These are phyloP conservation scores for Drosophila prosaltans DNA, from an alignment of 1,140 invertebrate genomes.

Conservation along the genomic window DNA sequence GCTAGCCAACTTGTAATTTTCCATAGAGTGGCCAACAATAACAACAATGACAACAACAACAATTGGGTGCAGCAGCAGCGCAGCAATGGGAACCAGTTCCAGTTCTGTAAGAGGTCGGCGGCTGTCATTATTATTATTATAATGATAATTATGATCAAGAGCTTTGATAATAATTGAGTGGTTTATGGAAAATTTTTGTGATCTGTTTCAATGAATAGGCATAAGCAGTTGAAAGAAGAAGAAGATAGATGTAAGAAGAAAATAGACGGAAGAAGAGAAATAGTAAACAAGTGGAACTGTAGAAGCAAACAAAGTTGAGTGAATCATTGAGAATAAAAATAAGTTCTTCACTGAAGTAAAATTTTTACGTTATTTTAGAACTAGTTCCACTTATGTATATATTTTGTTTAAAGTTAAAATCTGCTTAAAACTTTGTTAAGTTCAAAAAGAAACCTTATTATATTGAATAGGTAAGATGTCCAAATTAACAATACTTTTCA, in stretches of 20 bases:
- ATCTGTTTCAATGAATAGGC: not conserved
- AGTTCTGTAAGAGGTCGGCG: constrained; percentile 68
- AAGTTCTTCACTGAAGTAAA: too few relatives aligned
- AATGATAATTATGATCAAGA: constrained; percentile 21
- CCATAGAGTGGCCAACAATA: constrained; percentile 32
- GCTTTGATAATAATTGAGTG: constrained; percentile 6
- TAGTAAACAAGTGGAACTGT: too few relatives aligned
- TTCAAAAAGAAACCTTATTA: too few relatives aligned
- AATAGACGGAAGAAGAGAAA: too few relatives aligned
- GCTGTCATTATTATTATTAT: constrained; percentile 30
- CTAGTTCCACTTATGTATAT: too few relatives aligned
- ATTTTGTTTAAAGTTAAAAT: too few relatives aligned
- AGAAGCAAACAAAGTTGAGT: too few relatives aligned
- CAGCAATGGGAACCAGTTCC: constrained; percentile 28
- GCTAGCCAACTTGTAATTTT: constrained; percentile 55
- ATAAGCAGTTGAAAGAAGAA: not conserved
- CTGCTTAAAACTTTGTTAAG: too few relatives aligned
- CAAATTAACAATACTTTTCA: too few relatives aligned
- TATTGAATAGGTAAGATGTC: too few relatives aligned
- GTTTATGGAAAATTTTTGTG: constrained; percentile 39
- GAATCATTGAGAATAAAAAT: too few relatives aligned
- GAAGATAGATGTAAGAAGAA: not conserved
- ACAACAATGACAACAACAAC: not conserved
- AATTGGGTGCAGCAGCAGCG: constrained; percentile 50
- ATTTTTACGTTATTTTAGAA: too few relatives aligned